Percentiles rank a stretch among this genome's conserved stretches.
Conservation (phyloP, 2,113 vertebrate species). For the Mixornis gularis region DNA sequence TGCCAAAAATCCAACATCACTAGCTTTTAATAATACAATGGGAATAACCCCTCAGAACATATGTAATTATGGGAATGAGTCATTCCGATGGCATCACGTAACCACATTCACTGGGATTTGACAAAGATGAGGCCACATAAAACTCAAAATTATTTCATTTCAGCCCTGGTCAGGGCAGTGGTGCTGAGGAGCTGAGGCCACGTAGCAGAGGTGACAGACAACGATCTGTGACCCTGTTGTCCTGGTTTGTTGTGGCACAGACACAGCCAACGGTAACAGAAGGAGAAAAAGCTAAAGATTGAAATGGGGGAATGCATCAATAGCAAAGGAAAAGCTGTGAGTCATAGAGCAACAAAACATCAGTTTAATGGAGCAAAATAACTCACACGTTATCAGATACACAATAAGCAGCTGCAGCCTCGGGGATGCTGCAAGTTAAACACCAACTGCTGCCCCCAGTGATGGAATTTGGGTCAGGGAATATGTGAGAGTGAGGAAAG, state of each 20-base stretch:
- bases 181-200: not conserved
- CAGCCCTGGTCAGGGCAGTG: not conserved
- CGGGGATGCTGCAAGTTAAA: not conserved
- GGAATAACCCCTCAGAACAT: conserved; percentile 53
- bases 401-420: not conserved
- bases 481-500: not conserved
- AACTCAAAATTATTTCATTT: not conserved
- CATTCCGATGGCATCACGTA: conserved; percentile 17
- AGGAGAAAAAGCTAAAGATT: not conserved
- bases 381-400: not conserved
- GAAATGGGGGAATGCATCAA: not conserved
- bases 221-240: not conserved
- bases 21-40: conserved; percentile 54
- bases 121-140: conserved; percentile 11
- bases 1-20: conserved; percentile 49
- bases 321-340: not conserved
- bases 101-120: not conserved
- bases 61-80: conserved; percentile 59
- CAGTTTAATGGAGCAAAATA: not conserved
- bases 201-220: fast-evolving
- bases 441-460: not conserved
- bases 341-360: not conserved
- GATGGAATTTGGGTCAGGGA: not conserved
- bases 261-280: not conserved
- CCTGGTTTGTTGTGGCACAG: not conserved